A percentile compares a stretch with the other conserved stretches of the same genome.
Evolutionary conservation across 1,140 invertebrate genomes (phyloP).

Genomic region (Helicoverpa zea): DNA sequence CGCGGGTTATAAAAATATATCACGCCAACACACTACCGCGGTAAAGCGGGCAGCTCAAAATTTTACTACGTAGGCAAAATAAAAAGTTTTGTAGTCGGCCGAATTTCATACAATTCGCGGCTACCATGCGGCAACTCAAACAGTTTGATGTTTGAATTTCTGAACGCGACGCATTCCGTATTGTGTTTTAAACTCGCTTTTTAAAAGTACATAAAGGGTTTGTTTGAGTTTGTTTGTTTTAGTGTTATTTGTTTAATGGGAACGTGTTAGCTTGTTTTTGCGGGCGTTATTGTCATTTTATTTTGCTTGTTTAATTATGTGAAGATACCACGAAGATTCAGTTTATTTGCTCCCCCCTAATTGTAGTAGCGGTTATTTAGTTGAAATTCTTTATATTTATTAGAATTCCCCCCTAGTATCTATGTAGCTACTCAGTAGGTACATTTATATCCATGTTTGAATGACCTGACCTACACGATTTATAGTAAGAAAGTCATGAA

Average conservation of each 20-base stretch:
- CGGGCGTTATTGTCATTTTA: too few species aligned
- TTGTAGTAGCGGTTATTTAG: too few species aligned
- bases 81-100: not conserved
- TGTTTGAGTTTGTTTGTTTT: not conserved
- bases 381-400: too few species aligned
- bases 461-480: too few species aligned
- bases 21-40: not conserved
- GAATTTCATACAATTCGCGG: not conserved
- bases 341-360: too few species aligned
- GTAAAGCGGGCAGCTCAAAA: not conserved
- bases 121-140: not conserved
- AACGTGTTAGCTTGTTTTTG: not conserved
- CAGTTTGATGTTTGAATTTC: not conserved
- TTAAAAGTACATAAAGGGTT: not conserved
- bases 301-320: too few species aligned
- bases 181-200: slow-evolving; percentile 10
- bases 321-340: too few species aligned
- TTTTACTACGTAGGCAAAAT: not conserved
- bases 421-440: too few species aligned
- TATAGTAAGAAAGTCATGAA: too few species aligned
- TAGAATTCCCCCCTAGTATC: too few species aligned
- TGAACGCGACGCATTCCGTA: slow-evolving; percentile 5
- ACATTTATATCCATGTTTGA: too few species aligned
- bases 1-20: not conserved
- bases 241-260: not conserved